Base-by-base conservation (phyloP, 2,888 invertebrate species). In the Opisthograptis luteolata region DNA sequence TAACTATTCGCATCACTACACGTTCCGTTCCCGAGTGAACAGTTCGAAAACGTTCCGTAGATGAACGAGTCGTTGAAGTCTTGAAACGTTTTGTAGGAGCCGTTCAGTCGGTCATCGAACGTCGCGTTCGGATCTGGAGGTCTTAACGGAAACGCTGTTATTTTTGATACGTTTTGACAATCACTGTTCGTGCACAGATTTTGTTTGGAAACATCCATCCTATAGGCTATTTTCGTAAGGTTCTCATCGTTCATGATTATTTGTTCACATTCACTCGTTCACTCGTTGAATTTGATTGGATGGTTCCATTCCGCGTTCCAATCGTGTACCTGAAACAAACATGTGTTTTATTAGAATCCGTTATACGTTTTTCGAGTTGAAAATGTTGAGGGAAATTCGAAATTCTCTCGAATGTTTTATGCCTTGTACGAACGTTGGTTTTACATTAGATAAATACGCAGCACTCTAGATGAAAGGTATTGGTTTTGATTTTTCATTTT, bases 1-100 rank as follows among this genome's bases (percentile, higher is more conserved):
- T 94, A 94, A 64, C 85, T 87, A 20, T 64, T 61, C 68, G 79
- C 82, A 53, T 84, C 81, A 79, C 81, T 79, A 71, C 83, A 81
- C 56, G 84, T 85, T 64, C 76, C 79, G 64, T 83, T 85, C 59
- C 66, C 77, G 32, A 75, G 74, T 20, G 62, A 52, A 65, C 81
- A 80, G 62, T 86, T 87, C 8, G 69, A 72, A 58, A 80, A 57
- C 58, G 13, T 69, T 72, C 45, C 62, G 46, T 70, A 76, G 62
- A 67, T 73, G 49, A 83, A 64, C 2, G 81, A 68, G 25, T 78
- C 77, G 62, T 81, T 84, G 22, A 81, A 70, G 60, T 79, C 68
- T 30, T 71, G 55, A 44, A 68, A 32, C 41, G 71, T 73, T 60
- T 74, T 73, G 50, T 78, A 68, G 51, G 69, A 63, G 61, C 72